Base-by-base conservation (phyloP, 2,888 invertebrate species). In the Drosophila limbata region DNA sequence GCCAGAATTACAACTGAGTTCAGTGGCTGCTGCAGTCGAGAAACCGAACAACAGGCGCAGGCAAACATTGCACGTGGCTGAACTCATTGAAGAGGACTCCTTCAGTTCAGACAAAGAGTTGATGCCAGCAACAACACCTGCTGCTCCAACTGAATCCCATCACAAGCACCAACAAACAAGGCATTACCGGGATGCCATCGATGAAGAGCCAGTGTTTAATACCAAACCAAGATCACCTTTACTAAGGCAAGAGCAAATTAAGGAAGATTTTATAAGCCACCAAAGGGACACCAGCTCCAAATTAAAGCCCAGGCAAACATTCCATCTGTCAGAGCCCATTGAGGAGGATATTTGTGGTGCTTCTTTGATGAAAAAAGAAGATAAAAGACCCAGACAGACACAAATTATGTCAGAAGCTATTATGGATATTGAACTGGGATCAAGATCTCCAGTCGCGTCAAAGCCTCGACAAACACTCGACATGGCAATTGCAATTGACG, bases 1-100 rank as follows among this genome's bases (percentile, higher is more conserved):
- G 6, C 9, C 21, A 31, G 17, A 28, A 17, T 28, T 21, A 3
- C 21, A 11, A 37, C 9, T 5, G 4, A 37, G 17, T 21, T 3
- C 8, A 28, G 10, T 15, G n/a, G 28, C 9, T 28, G 33, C 39
- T 45, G 5, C 19, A 50, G 13, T 19, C 4, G 13, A 31, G 6
- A 25, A 25, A 5, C 33, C 44, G 15, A 4, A 4, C 25, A 31
- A 33, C 33, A 65, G 21, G 8, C 40, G 53, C 0, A 68, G 59
- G 39, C 45, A 48, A 28, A 73, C 69, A 35, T 3, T 61, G 1
- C n/a, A 44, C 9, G 45, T 51, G 42, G 33, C 45, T 17, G 73
- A 73, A 9, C 39, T 51, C 9, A 73, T 73, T 35, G 69, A 73
- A 56, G 73, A 73, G 17, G 73, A 66, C 48, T 59, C 61, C 0